Evolutionary conservation across 2,888 invertebrate genomes (phyloP).

Genomic region (Amitus sp.): DNA sequence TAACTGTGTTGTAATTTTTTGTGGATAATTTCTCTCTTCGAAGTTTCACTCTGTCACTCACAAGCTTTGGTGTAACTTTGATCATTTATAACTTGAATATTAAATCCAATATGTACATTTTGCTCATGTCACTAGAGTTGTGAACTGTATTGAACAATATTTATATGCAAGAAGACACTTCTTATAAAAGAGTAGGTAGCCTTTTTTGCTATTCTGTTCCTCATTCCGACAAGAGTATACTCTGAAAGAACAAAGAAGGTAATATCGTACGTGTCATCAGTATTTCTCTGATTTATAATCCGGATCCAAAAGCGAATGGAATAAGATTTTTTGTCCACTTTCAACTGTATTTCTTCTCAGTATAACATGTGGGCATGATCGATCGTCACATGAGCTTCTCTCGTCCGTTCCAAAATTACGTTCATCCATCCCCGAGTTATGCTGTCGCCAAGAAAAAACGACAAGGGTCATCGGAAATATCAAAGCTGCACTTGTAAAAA

Average conservation of each 20-base stretch:
- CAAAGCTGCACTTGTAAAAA: conserved; percentile 24
- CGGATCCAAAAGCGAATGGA: conserved; percentile 32
- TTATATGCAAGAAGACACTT: no score
- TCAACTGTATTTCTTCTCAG: conserved; percentile 36
- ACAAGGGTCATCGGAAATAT: conserved; percentile 32
- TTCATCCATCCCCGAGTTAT: conserved; percentile 45
- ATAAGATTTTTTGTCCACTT: conserved; percentile 31
- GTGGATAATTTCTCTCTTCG: no score
- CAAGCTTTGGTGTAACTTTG: no score
- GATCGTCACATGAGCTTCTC: conserved; percentile 44
- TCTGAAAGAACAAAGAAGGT: not conserved
- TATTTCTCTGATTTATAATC: conserved; percentile 21
- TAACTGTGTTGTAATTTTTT: no score
- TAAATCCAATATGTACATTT: no score
- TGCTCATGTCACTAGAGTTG: no score
- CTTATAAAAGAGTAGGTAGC: no score
- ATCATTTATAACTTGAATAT: no score
- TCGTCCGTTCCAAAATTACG: conserved; percentile 46
- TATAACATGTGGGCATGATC: conserved; percentile 42
- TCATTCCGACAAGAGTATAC: no score
- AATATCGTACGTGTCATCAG: not conserved
- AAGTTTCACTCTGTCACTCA: no score
- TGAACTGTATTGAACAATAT: no score
- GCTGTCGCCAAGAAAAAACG: conserved; percentile 41
- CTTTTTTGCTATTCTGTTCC: no score